phyloP scores from a whole-genome alignment of 2,797 vertebrate species.

The Tachyglossus aculeatus region DNA sequence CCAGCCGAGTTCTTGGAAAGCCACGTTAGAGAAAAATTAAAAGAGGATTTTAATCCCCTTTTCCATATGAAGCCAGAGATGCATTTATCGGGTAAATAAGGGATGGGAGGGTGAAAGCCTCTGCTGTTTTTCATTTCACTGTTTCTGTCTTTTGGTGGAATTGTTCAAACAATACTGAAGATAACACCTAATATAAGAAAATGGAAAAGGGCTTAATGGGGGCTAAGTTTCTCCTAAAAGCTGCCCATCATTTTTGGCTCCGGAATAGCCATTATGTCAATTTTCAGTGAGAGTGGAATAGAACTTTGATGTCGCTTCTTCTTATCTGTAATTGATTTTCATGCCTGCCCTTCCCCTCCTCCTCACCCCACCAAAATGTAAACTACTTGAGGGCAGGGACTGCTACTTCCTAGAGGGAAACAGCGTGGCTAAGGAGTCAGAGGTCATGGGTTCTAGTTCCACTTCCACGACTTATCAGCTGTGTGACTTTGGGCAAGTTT shows the following conservation, averaged over 20 bases:
- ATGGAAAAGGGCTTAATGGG: neutral
- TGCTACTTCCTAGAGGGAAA: too few relatives aligned
- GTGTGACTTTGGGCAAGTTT: too few relatives aligned
- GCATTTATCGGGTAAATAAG: neutral
- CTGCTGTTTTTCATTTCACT: neutral
- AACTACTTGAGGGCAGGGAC: too few relatives aligned
- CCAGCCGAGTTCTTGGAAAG: conserved; percentile 43
- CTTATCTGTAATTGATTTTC: neutral
- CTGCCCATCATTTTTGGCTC: neutral
- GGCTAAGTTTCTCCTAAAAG: neutral
- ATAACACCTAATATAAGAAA: conserved; percentile 17
- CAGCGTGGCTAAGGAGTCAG: too few relatives aligned
- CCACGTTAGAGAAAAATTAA: conserved; percentile 49
- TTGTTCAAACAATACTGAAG: neutral
- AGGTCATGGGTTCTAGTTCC: too few relatives aligned
- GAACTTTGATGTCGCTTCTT: neutral
- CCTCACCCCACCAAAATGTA: too few relatives aligned
- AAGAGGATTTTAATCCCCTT: conserved; percentile 3
- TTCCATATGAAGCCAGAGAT: neutral
- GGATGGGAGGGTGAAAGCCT: neutral
- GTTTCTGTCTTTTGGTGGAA: neutral
- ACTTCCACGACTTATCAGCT: too few relatives aligned
- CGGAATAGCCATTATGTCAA: neutral
- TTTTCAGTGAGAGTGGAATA: neutral
- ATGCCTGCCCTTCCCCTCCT: too few relatives aligned